phyloP scores from a whole-genome alignment of 2,113 vertebrate genomes.

The Tretioscincus oriximinensis region DNA sequence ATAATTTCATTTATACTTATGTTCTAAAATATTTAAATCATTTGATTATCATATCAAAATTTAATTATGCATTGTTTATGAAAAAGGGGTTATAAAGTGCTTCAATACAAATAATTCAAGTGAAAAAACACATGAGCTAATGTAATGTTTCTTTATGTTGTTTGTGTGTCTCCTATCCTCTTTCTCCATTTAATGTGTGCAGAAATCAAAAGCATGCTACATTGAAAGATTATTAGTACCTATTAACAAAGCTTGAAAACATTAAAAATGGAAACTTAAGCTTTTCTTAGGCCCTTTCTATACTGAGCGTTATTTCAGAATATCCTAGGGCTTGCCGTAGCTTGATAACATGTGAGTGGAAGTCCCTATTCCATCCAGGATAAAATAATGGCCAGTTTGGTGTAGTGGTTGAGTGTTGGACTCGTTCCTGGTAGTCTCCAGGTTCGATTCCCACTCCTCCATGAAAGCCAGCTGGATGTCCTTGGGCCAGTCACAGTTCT shows the following conservation, averaged over 20 bases:
- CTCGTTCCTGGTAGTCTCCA: too few species aligned
- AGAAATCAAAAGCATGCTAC: constrained; percentile 19
- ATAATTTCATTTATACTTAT: neutral
- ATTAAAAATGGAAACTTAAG: too few species aligned
- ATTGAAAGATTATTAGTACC: neutral
- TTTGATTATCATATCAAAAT: neutral
- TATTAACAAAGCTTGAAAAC: neutral
- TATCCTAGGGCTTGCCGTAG: too few species aligned
- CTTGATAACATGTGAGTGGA: too few species aligned
- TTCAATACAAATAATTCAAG: constrained; percentile 4
- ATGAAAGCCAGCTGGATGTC: too few species aligned
- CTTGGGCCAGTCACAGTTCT: too few species aligned
- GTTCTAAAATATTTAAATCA: neutral
- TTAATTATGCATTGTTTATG: neutral
- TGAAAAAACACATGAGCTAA: neutral
- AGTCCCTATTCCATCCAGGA: too few species aligned
- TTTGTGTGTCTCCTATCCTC: neutral
- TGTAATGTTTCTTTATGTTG: neutral
- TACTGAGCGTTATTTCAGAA: too few species aligned
- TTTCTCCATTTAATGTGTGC: constrained; percentile 19
- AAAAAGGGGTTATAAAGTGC: constrained; percentile 2
- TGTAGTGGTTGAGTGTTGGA: too few species aligned
- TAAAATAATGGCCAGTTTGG: too few species aligned
- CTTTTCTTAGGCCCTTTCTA: too few species aligned
- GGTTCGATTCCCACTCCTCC: too few species aligned